Conservation (phyloP, 2,797 vertebrate species). For the Parauchenoglanis punctatus region DNA sequence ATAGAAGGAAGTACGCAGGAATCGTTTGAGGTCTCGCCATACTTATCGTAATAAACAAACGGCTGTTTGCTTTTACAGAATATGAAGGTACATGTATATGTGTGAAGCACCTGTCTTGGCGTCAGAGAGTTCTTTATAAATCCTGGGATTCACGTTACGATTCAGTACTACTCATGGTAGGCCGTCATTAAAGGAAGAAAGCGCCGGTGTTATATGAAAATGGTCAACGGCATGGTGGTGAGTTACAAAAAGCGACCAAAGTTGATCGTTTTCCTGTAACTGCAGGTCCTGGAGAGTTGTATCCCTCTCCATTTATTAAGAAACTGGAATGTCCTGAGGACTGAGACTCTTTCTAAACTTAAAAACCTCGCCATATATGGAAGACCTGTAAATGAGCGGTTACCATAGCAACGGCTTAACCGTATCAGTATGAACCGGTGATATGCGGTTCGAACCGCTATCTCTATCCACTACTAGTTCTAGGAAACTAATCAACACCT, state of each 20-base stretch:
- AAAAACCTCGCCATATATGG: too few species aligned
- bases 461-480: neutral
- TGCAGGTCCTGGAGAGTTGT: neutral
- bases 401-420: constrained; percentile 6
- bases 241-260: too few species aligned
- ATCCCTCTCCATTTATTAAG: neutral
- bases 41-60: neutral
- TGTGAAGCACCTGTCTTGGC: neutral
- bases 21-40: neutral
- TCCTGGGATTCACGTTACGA: neutral
- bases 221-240: neutral
- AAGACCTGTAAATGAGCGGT: neutral
- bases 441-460: neutral
- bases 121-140: neutral
- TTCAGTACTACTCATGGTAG: neutral
- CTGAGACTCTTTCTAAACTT: neutral
- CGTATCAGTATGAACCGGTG: neutral
- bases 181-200: neutral
- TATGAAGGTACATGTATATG: neutral
- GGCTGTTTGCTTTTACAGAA: neutral
- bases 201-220: neutral
- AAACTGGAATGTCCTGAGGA: neutral
- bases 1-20: neutral
- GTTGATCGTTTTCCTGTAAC: neutral
- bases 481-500: neutral